Evolutionary conservation across 2,113 vertebrate genomes (phyloP).

Genomic region (Dromas ardeola): DNA sequence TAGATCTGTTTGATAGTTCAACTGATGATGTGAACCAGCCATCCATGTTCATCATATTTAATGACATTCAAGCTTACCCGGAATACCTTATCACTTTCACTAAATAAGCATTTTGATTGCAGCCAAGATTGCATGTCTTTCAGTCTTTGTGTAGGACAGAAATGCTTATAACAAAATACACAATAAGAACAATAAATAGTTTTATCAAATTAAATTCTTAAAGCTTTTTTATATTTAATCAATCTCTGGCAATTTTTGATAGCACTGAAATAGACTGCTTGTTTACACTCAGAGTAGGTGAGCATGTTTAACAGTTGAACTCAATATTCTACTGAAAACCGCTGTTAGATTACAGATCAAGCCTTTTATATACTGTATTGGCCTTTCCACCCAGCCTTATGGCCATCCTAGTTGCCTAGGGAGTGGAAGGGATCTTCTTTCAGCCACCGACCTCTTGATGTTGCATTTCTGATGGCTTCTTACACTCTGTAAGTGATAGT

Average conservation of each 20-base stretch:
- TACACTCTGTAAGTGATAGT: background rate
- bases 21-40: background rate
- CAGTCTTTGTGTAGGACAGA: background rate
- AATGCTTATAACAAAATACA: background rate
- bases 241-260: background rate
- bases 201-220: background rate
- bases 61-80: conserved; percentile 83
- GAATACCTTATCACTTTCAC: conserved; percentile 84
- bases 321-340: background rate
- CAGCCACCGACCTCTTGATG: fast-evolving
- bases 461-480: background rate
- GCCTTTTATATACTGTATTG: background rate
- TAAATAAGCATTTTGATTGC: background rate
- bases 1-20: conserved; percentile 81
- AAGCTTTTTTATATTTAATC: background rate
- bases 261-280: background rate
- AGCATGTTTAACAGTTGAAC: background rate
- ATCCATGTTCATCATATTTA: conserved; percentile 80
- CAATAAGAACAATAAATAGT: background rate
- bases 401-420: background rate
- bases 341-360: background rate
- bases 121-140: background rate
- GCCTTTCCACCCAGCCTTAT: background rate
- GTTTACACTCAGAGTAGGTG: background rate
- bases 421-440: background rate